Evolutionary conservation across 2,888 invertebrate genomes (phyloP).

Genomic region (Enoplolaimus lenunculus): DNA sequence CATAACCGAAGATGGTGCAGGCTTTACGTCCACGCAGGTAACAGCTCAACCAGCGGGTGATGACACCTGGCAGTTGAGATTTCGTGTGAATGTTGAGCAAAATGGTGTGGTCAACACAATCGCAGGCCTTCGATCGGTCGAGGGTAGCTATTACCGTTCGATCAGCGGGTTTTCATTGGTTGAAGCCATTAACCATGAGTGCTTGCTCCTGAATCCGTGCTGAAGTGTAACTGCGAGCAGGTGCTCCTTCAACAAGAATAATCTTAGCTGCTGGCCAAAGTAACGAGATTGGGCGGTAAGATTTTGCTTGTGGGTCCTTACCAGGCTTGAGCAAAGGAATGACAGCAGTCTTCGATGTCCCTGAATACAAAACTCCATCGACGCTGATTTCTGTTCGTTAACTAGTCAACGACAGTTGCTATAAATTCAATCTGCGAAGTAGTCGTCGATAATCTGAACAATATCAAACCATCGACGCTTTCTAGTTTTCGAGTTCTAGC

Average conservation of each 20-base stretch:
- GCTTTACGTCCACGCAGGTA: not conserved
- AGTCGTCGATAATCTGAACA: too few species aligned
- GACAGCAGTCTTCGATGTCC: too few species aligned
- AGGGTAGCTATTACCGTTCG: not conserved
- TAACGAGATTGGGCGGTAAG: constrained; percentile 1
- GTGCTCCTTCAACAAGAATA: not conserved
- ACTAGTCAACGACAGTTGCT: too few species aligned
- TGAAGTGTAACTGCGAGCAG: not conserved
- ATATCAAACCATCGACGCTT: too few species aligned
- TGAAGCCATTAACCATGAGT: constrained; percentile 1
- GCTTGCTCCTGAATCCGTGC: not conserved
- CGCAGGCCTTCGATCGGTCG: not conserved
- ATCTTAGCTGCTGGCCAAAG: too few species aligned
- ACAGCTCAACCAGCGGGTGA: not conserved
- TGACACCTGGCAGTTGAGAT: not conserved
- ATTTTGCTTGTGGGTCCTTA: not conserved
- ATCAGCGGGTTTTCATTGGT: not conserved
- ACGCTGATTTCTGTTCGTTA: too few species aligned
- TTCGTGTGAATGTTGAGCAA: not conserved
- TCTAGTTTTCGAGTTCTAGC: too few species aligned
- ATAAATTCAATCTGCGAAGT: too few species aligned
- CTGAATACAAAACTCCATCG: too few species aligned
- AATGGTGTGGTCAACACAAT: not conserved
- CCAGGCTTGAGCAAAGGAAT: not conserved
- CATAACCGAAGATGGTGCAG: not conserved